Percentiles rank a stretch among this genome's conserved stretches.
Conservation (phyloP, 1,140 invertebrate genomes). For the Saxidomus purpurata region DNA sequence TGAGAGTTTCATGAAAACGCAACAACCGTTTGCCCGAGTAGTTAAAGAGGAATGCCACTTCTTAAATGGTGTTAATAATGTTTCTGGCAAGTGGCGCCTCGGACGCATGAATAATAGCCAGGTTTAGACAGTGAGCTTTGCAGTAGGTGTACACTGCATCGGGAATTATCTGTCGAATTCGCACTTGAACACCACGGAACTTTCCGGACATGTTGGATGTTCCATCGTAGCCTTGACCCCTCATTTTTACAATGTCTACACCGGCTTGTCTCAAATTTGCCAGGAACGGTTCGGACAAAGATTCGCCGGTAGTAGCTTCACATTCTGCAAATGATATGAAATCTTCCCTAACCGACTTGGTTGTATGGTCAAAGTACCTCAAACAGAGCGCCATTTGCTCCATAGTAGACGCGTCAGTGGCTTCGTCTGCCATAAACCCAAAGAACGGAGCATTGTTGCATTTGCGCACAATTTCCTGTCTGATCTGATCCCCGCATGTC, state of each 20-base stretch:
- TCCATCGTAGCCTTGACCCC: constrained; percentile 13
- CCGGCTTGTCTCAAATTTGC: not conserved
- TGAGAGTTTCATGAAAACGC: too few species aligned
- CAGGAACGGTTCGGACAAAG: not conserved
- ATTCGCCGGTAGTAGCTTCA: constrained; percentile 4
- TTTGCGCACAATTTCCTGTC: not conserved
- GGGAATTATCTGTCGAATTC: constrained; percentile 11
- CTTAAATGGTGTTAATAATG: constrained; percentile 18
- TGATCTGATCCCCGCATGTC: too few species aligned
- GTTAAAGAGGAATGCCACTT: constrained; percentile 12
- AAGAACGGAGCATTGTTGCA: not conserved
- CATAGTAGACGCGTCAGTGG: too few species aligned
- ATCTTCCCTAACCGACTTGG: not conserved
- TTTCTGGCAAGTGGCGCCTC: too few species aligned
- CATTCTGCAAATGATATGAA: constrained; percentile 11
- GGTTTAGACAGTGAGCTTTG: constrained; percentile 27
- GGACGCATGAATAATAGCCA: too few species aligned
- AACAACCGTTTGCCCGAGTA: not conserved
- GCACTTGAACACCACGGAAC: too few species aligned
- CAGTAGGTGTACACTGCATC: constrained; percentile 3
- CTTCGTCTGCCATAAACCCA: not conserved
- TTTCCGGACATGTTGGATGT: constrained; percentile 37
- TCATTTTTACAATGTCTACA: too few species aligned
- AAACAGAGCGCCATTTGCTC: too few species aligned
- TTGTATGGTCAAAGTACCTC: too few species aligned